Base-by-base conservation (phyloP, 2,113 vertebrate species). In the Ictalurus punctatus region DNA sequence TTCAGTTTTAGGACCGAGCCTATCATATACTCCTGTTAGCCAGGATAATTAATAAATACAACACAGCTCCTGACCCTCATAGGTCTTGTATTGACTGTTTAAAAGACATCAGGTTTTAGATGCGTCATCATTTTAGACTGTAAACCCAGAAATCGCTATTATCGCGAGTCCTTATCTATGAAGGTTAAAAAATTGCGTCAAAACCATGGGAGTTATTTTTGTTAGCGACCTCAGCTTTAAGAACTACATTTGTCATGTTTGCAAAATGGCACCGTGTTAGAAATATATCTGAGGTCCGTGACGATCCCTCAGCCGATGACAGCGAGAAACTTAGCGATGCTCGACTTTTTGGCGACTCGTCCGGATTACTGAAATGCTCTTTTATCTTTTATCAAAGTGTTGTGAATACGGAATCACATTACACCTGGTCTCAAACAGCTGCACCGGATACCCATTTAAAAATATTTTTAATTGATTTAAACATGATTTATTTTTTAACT, bases 31-130 rank as follows among this genome's bases (percentile, higher is more conserved):
- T n/a, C 19, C 19, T 78, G 40, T 78, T 48, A 78, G 40, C 25
- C 23, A 27, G 23, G 13, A 54, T n/a, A 27, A 27, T 17, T n/a
- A 6, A 48, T 78, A 44, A 48, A 78, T 56, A n/a, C 48, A 8
- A 8, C 48, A 48, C 74, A 52, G 48, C 44, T 30, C 17, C 17
- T 8, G 79, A 59, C 7, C 8, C 54, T 34, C 6, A 9, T 34
- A 12, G 3, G n/a, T 82, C n/a, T 82, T 80, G 56, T 82, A 34
- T 21, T 82, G 54, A 52, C 76, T 79, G 76, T 79, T 79, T 79
- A 79, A 52, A 79, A 27, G 44, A 37, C 79, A 34, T 30, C 52
- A 1, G 17, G n/a, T 59, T 80, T 54, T 7, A 52, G 27, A 1
- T 54, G 14, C 2, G 12, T 54, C 27, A 30, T 80, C 48, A n/a